These are phyloP conservation scores for Cremastinae sp. DNA, from an alignment of 2,888 invertebrate species.

Conservation along the genomic window DNA sequence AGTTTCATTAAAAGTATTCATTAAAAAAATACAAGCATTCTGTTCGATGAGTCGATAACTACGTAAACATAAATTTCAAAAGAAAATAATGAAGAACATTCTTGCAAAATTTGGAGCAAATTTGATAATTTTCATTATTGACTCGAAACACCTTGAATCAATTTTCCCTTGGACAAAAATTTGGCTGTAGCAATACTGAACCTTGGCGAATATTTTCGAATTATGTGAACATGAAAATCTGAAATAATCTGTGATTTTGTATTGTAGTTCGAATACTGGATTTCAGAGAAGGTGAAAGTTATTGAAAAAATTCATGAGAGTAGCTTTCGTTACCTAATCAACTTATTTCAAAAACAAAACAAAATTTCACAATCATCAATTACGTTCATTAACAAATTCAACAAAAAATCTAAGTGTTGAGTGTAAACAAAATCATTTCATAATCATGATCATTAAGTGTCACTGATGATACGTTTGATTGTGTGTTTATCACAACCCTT, in stretches of 20 bases:
- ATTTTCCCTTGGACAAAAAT: too few relatives aligned
- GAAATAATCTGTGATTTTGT: constrained; percentile 63
- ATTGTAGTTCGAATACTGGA: constrained; percentile 73
- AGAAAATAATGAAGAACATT: not conserved
- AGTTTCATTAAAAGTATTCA: too few relatives aligned
- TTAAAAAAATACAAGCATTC: too few relatives aligned
- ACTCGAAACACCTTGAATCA: too few relatives aligned
- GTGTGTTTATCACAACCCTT: constrained; percentile 34
- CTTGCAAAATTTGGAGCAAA: not conserved
- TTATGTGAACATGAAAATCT: not conserved
- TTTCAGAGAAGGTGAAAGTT: constrained; percentile 71
- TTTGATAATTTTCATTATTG: not conserved
- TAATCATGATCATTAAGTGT: constrained; percentile 42
- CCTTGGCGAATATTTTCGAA: not conserved
- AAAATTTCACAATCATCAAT: constrained; percentile 34
- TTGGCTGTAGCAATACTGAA: constrained; percentile 4
- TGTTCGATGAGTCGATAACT: too few relatives aligned
- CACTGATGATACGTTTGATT: constrained; percentile 28
- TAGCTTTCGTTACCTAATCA: constrained; percentile 54
- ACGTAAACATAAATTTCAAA: too few relatives aligned
- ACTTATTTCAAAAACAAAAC: constrained; percentile 24
- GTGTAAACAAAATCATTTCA: constrained; percentile 27
- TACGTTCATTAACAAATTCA: constrained; percentile 10
- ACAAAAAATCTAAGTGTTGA: constrained; percentile 6
- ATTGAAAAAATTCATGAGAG: constrained; percentile 61